Evolutionary conservation across 2,797 vertebrate genomes (phyloP).

Genomic region (Eospalax fontanierii): DNA sequence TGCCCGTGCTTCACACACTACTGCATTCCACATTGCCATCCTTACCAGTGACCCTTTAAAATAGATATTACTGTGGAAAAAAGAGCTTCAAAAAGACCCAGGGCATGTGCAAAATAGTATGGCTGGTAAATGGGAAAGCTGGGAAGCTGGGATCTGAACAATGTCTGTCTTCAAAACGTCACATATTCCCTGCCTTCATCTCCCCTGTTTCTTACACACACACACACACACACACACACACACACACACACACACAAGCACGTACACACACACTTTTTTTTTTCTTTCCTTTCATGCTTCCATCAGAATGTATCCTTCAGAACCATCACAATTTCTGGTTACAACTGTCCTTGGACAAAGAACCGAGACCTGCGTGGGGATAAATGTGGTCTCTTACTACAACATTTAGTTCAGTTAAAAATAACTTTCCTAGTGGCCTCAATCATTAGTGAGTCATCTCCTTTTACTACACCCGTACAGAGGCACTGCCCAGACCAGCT

Average conservation of each 20-base stretch:
- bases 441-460: not conserved
- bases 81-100: not conserved
- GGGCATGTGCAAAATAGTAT: not conserved
- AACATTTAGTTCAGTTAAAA: not conserved
- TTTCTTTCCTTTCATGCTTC: not conserved
- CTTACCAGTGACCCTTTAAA: not conserved
- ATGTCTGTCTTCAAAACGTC: not conserved
- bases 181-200: not conserved
- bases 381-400: not conserved
- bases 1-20: fast-evolving
- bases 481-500: not conserved
- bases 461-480: not conserved
- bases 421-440: not conserved
- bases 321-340: not conserved
- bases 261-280: no score
- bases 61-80: not conserved
- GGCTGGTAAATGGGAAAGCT: not conserved
- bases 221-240: no score
- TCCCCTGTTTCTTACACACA: not conserved
- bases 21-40: not conserved
- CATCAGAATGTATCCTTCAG: not conserved
- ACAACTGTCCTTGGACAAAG: not conserved
- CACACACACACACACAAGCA: no score
- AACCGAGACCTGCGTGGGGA: not conserved
- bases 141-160: not conserved